Evolutionary conservation across 2,888 invertebrate genomes (phyloP).

Genomic region (Chrysolina haemoptera): DNA sequence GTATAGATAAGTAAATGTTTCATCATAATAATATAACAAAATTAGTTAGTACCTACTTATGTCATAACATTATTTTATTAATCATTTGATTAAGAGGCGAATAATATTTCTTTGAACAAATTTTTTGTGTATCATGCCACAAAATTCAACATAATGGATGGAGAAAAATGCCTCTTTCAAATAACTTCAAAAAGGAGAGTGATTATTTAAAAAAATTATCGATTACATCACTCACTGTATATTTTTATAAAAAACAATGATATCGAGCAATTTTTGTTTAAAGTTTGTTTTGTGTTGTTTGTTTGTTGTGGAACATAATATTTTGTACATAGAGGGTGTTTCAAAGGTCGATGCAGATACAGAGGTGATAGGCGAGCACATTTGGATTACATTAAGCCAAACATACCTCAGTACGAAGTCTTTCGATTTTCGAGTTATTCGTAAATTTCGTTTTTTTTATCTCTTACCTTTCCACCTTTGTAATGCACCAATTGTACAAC

Average conservation of each 20-base stretch:
- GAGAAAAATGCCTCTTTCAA: neutral
- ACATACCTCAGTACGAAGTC: neutral
- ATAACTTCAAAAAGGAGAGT: neutral
- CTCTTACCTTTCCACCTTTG: neutral
- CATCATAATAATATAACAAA: neutral
- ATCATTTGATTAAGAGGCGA: neutral
- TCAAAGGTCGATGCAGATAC: neutral
- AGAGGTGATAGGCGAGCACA: neutral
- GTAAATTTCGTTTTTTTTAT: neutral
- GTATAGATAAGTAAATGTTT: neutral
- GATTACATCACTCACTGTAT: constrained; percentile 1
- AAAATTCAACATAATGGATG: neutral
- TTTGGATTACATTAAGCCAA: constrained; percentile 5
- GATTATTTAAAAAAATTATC: neutral
- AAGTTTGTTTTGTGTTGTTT: neutral
- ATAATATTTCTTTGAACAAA: neutral
- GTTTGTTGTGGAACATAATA: neutral
- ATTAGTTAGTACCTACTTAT: neutral
- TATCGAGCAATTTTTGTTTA: neutral
- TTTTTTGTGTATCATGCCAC: neutral
- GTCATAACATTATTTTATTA: constrained; percentile 1
- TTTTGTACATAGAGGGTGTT: neutral
- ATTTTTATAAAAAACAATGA: constrained; percentile 1
- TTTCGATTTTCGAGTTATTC: neutral
- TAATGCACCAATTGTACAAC: too few relatives aligned